Base-by-base conservation (phyloP, 2,888 invertebrate species). In the Drosophila leonis region DNA sequence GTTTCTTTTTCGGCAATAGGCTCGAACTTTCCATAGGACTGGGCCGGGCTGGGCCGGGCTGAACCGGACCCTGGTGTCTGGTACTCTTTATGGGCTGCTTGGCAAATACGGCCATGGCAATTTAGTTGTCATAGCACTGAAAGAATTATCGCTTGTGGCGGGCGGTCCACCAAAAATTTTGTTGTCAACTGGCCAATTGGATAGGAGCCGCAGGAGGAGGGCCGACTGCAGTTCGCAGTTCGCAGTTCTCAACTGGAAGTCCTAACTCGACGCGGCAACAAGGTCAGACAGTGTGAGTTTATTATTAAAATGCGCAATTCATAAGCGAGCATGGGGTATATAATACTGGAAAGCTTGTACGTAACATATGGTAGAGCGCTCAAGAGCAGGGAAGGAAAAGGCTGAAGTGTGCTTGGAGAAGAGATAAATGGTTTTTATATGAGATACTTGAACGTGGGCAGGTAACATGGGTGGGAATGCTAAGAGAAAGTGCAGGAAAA, bases 61-160 rank as follows among this genome's bases (percentile, higher is more conserved):
- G 75, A 68, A 39, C 61, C 41, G 33, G 24, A 37, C 52, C 70
- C 55, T 9, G 29, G 52, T 41, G 57, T 70, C 52, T 62, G 76
- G 41, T 27, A 48, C 75, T 61, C 59, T 44, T 67, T 49, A 66
- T 56, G 68, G 44, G 33, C 48, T 64, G 62, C 72, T 84, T 65
- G 74, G 80, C 84, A 84, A 85, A 87, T 86, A 83, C 86, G 88
- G 82, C 82, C 83, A 78, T 88, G 88, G 83, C 91, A 91, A 91
- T 91, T 91, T 91, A 91, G 91, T 91, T 91, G 91, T 91, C 91
- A 91, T 90, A 91, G 91, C 90, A 87, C 82, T 74, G 84, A 65
- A 91, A 91, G 91, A 91, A 91, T 91, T 91, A 91, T 91, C 91
- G 91, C 91, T 91, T 91, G 91, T 90, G 91, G 91, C 91, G 86